Evolutionary conservation across 2,888 invertebrate genomes (phyloP).

Genomic region (Hirtodrosophila duncani): DNA sequence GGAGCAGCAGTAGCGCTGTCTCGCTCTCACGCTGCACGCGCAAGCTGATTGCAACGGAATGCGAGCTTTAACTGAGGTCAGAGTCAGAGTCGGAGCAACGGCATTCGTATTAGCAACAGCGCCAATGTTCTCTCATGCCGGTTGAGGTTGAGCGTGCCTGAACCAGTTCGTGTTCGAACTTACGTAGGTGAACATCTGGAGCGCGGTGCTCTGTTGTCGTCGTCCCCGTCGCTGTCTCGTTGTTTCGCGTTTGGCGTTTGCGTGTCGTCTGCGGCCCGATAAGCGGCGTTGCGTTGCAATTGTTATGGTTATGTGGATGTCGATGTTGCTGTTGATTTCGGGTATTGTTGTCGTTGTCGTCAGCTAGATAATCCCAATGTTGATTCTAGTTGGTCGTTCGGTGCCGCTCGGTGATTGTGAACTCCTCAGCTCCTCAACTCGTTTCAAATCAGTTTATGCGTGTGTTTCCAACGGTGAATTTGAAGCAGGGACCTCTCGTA

Average conservation of each 20-base stretch:
- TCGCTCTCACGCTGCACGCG: slow-evolving; percentile 36
- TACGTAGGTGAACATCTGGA: slow-evolving; percentile 76
- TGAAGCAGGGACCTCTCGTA: slow-evolving; percentile 42
- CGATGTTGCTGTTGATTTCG: slow-evolving; percentile 37
- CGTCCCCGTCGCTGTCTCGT: slow-evolving; percentile 37
- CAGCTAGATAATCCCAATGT: slow-evolving; percentile 53
- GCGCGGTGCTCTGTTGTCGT: slow-evolving; percentile 49
- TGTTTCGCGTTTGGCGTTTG: slow-evolving; percentile 30
- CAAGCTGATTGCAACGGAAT: slow-evolving; percentile 58
- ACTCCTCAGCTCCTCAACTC: slow-evolving; percentile 25
- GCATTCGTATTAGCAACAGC: slow-evolving; percentile 58
- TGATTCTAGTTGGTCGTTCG: slow-evolving; percentile 51
- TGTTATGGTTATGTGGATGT: slow-evolving; percentile 57
- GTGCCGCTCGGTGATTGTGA: slow-evolving; percentile 36
- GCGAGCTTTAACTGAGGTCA: slow-evolving; percentile 17
- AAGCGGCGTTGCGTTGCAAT: slow-evolving; percentile 54
- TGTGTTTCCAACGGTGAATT: slow-evolving; percentile 36
- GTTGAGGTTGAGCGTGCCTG: slow-evolving; percentile 49
- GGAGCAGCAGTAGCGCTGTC: slow-evolving; percentile 45
- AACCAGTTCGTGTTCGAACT: slow-evolving; percentile 78
- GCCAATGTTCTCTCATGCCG: slow-evolving; percentile 40
- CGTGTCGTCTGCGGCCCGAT: slow-evolving; percentile 31
- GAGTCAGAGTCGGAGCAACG: slow-evolving; percentile 46
- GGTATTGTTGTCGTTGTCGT: slow-evolving; percentile 6
- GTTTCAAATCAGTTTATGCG: too few species aligned